phyloP scores from a whole-genome alignment of 2,113 vertebrate genomes.

The Phainopepla nitens region DNA sequence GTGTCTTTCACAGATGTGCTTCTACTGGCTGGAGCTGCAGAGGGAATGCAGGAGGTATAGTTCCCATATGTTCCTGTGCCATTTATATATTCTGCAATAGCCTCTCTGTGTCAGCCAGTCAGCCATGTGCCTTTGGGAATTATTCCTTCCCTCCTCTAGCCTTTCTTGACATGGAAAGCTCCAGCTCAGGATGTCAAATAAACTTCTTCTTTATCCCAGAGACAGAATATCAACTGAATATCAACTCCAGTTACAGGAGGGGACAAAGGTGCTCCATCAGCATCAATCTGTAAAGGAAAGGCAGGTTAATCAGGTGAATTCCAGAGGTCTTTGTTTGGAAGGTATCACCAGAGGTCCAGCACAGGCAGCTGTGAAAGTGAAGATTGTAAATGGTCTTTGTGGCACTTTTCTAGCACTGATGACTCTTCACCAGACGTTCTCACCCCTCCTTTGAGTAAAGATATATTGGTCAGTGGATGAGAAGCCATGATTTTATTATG shows the following conservation, averaged over 20 bases:
- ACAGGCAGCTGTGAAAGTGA: neutral
- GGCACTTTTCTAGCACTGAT: neutral
- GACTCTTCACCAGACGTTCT: neutral
- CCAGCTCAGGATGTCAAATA: neutral
- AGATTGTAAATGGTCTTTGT: neutral
- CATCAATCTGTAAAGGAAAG: neutral
- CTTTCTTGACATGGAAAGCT: neutral
- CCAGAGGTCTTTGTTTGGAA: neutral
- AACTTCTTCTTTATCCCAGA: neutral
- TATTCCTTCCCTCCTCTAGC: neutral
- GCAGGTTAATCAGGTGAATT: neutral
- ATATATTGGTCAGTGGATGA: neutral
- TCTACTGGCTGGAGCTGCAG: neutral
- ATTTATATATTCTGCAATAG: neutral
- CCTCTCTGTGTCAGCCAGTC: neutral
- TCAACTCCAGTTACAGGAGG: neutral
- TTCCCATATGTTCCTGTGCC: neutral
- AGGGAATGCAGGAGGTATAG: neutral
- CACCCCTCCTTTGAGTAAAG: neutral
- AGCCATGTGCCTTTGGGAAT: neutral
- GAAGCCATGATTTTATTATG: neutral
- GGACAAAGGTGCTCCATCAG: fast-evolving
- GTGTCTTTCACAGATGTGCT: neutral
- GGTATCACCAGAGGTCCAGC: neutral
- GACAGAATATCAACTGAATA: neutral